Base-by-base conservation (phyloP, 1,140 invertebrate genomes). In the Lasioglossum baleicum region DNA sequence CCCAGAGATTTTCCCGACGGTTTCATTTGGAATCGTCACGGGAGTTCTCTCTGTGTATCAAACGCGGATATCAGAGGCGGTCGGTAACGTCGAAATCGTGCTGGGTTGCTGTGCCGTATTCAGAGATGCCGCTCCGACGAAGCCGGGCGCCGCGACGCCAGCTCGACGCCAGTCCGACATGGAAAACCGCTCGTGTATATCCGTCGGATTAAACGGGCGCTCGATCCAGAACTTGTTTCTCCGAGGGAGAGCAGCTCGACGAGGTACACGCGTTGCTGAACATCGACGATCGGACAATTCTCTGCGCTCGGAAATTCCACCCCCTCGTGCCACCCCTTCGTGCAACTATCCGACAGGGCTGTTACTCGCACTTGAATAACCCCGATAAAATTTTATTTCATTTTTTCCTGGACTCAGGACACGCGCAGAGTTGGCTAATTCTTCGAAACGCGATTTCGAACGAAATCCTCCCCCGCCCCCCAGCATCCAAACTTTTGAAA, bases 21-120 rank as follows among this genome's bases (percentile, higher is more conserved):
- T 5, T 2, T 8, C 0, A 15, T 53, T 48, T 11, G 48, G 8
- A 63, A 31, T 77, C 8, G 48, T 0, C 35, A 7, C n/a, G 17
- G 22, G 17, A 6, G 15, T 31, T 13, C 10, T 7, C 15, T 69
- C 8, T 6, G 7, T 56, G 51, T 74, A 79, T 74, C 51, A 72
- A 53, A 73, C 5, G 58, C 61, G 68, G 58, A 78, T 78, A 79
- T 74, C 31, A 17, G 15, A 67, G 3, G 7, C 80, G 35, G 84
- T 86, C 84, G 84, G 75, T 86, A 86, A 86, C 20, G 76, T 56
- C 22, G 75, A 68, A 61, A 11, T 11, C 67, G 51, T 48, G 58
- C n/a, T 42, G 13, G 56, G 65, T 61, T 79, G 60, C 72, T 78
- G 40, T 56, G 40, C 11, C 51, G 42, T 75, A 70, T 78, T 72